Base-by-base conservation (phyloP, 2,888 invertebrate genomes). In the Tillus elongatus region DNA sequence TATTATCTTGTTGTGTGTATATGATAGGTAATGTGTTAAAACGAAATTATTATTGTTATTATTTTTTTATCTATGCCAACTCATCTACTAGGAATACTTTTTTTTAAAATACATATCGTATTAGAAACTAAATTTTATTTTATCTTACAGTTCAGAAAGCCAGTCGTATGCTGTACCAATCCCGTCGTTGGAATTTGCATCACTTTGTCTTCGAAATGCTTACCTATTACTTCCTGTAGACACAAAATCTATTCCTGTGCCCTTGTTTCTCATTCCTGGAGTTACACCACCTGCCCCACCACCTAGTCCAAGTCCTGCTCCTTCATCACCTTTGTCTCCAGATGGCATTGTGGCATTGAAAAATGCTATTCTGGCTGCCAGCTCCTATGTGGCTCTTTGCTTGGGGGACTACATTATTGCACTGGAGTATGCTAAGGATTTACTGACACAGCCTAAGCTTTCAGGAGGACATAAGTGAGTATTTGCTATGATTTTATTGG, bases 161-260 rank as follows among this genome's bases (percentile, higher is more conserved):
- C 78, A 84, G 52, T 83, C 87, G 1, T 83, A 82, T 54, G 89
- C 89, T 1, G 85, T 90, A 47, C 91, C 92, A 11, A 82, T 85
- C 33, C 76, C 90, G 3, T 88, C 87, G 4, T 65, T 95, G 49
- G 90, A 92, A 67, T 95, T 93, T 70, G 92, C 88, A 2, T 80
- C 82, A 1, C 66, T 92, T 14, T 93, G 93, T 64, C 66, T 95
- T 36, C 77, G 84, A 46, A 95, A 92, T 67, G 90, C 93, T 8
- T 67, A 82, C 16, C 71, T 76, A 4, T 66, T 89, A 35, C 64
- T 90, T 19, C 80, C 81, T 0, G 70, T 72, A 14, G 72, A 64
- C 36, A 56, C 58, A 9, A 56, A 54, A 3, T 41, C 54, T 2
- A 53, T 59, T 10, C 60, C 61, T 4, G 72, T 72, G 8, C 61